These are phyloP conservation scores for Saccopteryx leptura DNA, from an alignment of 2,113 vertebrate species.

Conservation along the genomic window DNA sequence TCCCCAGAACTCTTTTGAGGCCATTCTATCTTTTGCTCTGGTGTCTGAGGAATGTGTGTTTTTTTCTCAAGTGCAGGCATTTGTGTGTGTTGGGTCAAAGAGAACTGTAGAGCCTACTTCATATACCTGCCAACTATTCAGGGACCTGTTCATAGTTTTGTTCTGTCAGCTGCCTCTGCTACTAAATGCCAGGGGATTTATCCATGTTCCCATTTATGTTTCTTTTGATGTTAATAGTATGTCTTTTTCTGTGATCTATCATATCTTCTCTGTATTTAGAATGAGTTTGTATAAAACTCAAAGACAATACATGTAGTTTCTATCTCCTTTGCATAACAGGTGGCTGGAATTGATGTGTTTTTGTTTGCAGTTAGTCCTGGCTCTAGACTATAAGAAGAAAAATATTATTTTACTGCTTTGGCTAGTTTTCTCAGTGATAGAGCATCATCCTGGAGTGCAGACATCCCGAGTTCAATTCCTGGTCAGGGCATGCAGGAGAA, in stretches of 20 bases:
- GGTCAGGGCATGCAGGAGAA: too few relatives aligned
- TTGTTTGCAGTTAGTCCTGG: not conserved
- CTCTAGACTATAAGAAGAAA: not conserved
- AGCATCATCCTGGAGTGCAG: too few relatives aligned
- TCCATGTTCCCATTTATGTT: not conserved
- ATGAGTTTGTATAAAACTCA: not conserved
- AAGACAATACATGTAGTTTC: not conserved
- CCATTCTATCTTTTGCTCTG: not conserved
- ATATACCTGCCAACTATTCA: not conserved
- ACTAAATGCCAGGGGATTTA: not conserved
- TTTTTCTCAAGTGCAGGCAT: not conserved
- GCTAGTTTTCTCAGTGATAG: too few relatives aligned
- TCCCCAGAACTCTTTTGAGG: not conserved
- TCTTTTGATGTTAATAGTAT: not conserved
- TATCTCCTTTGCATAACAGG: not conserved
- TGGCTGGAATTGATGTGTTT: slow-evolving; percentile 3
- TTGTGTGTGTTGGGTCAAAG: not conserved
- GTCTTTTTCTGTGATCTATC: not conserved
- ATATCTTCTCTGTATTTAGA: not conserved
- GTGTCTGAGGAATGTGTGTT: not conserved
- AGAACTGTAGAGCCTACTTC: not conserved
- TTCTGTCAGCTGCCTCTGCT: not conserved
- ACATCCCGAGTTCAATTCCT: too few relatives aligned
- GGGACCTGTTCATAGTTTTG: not conserved
- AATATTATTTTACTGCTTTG: not conserved